Conservation (phyloP, 2,113 vertebrate species). For the Otolemur garnettii region DNA sequence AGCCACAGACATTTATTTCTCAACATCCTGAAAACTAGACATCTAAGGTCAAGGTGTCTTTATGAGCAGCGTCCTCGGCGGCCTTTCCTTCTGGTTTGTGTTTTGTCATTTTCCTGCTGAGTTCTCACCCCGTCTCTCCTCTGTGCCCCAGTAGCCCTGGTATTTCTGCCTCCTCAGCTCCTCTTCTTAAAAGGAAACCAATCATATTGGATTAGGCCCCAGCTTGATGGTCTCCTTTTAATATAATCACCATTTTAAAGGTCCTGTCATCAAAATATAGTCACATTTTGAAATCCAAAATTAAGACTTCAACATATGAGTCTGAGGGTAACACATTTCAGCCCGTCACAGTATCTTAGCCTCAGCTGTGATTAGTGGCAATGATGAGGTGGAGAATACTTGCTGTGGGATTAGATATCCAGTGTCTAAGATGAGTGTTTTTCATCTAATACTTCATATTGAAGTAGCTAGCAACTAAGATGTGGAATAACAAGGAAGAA, state of each 20-base stretch:
- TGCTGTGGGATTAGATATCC: not conserved
- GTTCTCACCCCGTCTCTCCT: not conserved
- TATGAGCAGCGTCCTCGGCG: not conserved
- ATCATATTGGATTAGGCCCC: not conserved
- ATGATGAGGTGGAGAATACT: not conserved
- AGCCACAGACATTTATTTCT: not conserved
- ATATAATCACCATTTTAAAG: not conserved
- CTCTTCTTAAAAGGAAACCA: not conserved
- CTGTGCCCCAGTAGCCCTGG: accelerated
- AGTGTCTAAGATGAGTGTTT: not conserved
- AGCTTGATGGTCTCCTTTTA: not conserved
- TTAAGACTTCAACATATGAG: not conserved
- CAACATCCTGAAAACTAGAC: not conserved
- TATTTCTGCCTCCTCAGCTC: not conserved
- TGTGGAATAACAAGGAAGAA: not conserved
- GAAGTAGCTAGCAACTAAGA: not conserved
- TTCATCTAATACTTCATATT: not conserved
- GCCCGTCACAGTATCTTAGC: not conserved
- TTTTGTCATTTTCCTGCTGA: not conserved
- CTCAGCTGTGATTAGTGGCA: not conserved
- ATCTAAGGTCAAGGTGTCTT: not conserved
- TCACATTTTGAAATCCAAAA: not conserved
- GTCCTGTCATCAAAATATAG: not conserved
- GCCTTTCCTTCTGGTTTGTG: not conserved
- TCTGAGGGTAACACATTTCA: not conserved